These are phyloP conservation scores for Cerastoderma edule DNA, from an alignment of 2,888 invertebrate species.

Conservation along the genomic window DNA sequence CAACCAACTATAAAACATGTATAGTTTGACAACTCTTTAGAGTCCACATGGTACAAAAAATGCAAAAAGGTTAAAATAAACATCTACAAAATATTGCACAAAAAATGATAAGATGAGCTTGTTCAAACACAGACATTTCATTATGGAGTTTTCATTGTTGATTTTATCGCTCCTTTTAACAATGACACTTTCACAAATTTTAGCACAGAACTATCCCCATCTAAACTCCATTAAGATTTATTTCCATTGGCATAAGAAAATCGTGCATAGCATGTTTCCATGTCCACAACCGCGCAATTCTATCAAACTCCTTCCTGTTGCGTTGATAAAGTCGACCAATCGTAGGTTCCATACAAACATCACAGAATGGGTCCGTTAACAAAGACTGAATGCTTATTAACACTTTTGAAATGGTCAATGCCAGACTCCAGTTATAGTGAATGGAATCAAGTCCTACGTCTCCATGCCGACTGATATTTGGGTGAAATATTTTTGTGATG, in stretches of 20 bases:
- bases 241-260: conserved; percentile 76
- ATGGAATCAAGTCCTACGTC: conserved; percentile 98
- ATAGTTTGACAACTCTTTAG: too few relatives aligned
- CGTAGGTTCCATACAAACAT: conserved; percentile 95
- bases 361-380: conserved; percentile 91
- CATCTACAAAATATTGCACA: too few relatives aligned
- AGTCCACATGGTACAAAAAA: too few relatives aligned
- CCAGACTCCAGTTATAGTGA: conserved; percentile 98
- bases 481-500: conserved; percentile 96
- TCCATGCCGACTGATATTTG: conserved; percentile 96
- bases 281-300: conserved; percentile 93
- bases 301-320: conserved; percentile 90
- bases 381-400: conserved; percentile 83
- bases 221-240: conserved; percentile 72
- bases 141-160: too few relatives aligned
- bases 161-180: too few relatives aligned
- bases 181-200: too few relatives aligned
- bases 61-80: too few relatives aligned
- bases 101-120: neutral
- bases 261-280: conserved; percentile 90
- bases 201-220: too few relatives aligned
- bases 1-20: too few relatives aligned
- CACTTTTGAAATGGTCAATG: conserved; percentile 92
- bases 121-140: too few relatives aligned
- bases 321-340: conserved; percentile 91